phyloP scores from a whole-genome alignment of 2,888 invertebrate species.

The Bembecia ichneumoniformis region DNA sequence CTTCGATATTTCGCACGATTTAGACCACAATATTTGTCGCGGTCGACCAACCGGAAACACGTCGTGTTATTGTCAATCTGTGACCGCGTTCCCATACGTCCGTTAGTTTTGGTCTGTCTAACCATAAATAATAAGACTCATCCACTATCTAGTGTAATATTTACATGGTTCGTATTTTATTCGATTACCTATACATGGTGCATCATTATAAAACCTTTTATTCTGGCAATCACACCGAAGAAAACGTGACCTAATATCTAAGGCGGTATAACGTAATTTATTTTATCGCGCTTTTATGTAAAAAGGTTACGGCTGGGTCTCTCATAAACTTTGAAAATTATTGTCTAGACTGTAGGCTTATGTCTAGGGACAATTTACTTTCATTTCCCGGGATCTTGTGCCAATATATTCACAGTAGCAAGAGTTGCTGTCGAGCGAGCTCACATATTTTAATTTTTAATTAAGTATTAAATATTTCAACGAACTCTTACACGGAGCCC shows the following conservation, averaged over 20 bases:
- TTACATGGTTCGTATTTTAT: neutral
- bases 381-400: neutral
- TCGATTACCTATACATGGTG: neutral
- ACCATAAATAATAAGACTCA: neutral
- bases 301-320: neutral
- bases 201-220: neutral
- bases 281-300: neutral
- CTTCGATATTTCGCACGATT: neutral
- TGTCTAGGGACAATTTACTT: neutral
- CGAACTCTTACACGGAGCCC: too few species aligned
- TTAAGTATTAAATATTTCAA: too few species aligned
- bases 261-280: neutral
- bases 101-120: neutral
- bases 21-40: neutral
- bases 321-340: neutral
- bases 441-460: too few species aligned
- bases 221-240: neutral
- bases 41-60: constrained; percentile 3
- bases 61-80: constrained; percentile 5
- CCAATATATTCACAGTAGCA: neutral
- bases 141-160: too few species aligned
- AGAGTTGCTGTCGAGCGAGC: too few species aligned
- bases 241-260: neutral
- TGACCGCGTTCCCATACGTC: neutral
- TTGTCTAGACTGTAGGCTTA: neutral